Base-by-base conservation (phyloP, 23 tunicate species). In the Corella eumyota region DNA sequence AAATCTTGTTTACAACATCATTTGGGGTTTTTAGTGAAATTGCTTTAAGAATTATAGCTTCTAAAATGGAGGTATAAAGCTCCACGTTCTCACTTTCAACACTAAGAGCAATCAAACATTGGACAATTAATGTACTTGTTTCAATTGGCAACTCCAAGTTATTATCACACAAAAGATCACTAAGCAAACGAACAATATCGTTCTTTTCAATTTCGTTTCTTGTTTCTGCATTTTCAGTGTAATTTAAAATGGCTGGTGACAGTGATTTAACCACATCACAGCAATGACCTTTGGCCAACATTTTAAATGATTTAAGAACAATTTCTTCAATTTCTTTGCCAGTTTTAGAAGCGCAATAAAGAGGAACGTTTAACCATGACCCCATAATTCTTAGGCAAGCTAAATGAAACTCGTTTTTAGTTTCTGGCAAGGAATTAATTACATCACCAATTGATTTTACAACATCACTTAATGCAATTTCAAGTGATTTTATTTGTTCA, bases 331-430 rank as follows among this genome's bases (percentile, higher is more conserved):
- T 51, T n/a, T 66, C 69, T 34, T 49, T 25, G 3, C 76, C 81
- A 21, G 49, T 48, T 58, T 76, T 44, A 5, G 81, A 74, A 5
- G 70, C 20, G 30, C 69, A 72, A 68, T 62, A 67, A 24, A 32
- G 7, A 32, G 69, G 60, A 23, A 84, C 67, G 36, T 84, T 84
- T 21, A 84, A 34, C 78, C 78, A 84, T 17, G 83, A 56, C 25
- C 73, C 68, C 1, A 84, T 27, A 37, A 45, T 38, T 56, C 94
- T 53, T 21, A 84, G 28, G 34, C 83, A 62, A 0, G 71, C 55
- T 1, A 44, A 23, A 3, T 63, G 22, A 28, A 62, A 1, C 26
- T 62, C 38, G 11, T n/a, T 36, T 24, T 17, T 26, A 36, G 24
- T 26, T 21, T 54, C 80, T 1, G 5, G 21, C 21, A 56, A n/a